Conservation (phyloP, 2,113 vertebrate genomes). For the Petrocephalus microphthalmus region DNA sequence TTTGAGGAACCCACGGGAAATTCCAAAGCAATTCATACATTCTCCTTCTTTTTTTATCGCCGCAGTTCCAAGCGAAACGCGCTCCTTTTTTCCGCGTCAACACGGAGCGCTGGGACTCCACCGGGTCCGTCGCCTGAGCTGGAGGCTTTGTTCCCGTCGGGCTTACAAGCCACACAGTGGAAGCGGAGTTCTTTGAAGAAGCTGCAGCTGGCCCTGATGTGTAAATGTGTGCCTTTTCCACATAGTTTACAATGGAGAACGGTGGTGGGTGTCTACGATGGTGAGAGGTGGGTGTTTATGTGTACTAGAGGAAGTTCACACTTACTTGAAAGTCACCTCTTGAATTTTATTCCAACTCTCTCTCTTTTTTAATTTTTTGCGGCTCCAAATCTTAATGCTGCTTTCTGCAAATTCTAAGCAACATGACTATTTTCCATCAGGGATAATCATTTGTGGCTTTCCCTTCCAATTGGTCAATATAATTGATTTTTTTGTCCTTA, state of each 20-base stretch:
- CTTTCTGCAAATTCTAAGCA: not conserved
- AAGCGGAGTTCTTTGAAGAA: not conserved
- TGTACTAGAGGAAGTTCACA: not conserved
- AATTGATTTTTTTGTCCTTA: not conserved
- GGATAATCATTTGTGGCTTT: not conserved
- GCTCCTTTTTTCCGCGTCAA: not conserved
- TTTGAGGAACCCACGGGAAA: slow-evolving; percentile 58
- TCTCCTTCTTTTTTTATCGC: slow-evolving; percentile 48
- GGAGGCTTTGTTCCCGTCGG: not conserved
- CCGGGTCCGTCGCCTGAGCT: not conserved
- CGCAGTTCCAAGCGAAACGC: slow-evolving; percentile 48
- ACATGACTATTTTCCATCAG: not conserved
- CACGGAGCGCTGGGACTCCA: not conserved
- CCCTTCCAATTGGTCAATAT: not conserved
- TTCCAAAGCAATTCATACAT: slow-evolving; percentile 51
- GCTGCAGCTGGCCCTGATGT: not conserved
- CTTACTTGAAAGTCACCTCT: not conserved
- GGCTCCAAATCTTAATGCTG: not conserved
- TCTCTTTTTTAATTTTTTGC: not conserved
- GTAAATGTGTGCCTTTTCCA: not conserved
- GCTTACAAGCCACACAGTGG: not conserved
- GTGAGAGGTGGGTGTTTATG: not conserved
- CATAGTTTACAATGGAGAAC: not conserved
- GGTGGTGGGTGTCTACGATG: not conserved
- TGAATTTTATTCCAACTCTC: slow-evolving; percentile 37